Evolutionary conservation across 2,113 vertebrate genomes (phyloP), one percentile per base, ranked within the genome.

Genomic region (Pheucticus melanocephalus): DNA sequence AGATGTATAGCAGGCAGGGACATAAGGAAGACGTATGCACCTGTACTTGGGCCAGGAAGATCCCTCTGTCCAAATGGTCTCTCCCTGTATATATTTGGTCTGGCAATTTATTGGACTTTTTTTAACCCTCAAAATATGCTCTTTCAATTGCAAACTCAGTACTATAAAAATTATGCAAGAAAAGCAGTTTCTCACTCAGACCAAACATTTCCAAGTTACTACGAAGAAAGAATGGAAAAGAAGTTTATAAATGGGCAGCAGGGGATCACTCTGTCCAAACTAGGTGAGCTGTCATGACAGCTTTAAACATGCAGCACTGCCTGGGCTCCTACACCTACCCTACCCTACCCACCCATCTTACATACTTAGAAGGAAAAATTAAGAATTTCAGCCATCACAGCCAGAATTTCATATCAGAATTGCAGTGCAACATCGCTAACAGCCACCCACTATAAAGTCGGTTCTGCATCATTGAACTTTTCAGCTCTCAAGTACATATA

Each of bases 181-280:
- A 80, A 90, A 72, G 24, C 37, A 76, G 20, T 51, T 88, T 85
- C 57, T 60, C 40, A 88, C 27, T 56, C 64, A 86, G 53, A 84
- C 6, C 30, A 14, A 12, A 27, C 18, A 40, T 27, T 77, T 88
- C 50, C 37, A 88, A 90, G 7, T 77, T 60, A 73, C n/a, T 40
- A 57, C 27, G 48, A 22, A 69, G 59, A 57, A 83, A 69, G 22
- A 72, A 35, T 3, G 15, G n/a, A 68, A 88, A 88, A 75, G 30
- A 86, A 23, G 8, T 60, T 85, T 51, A 42, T 27, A 79, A 85
- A 87, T 25, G 12, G 65, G 17, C 28, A 40, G 44, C 28, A 40
- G 2, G 15, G 33, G 21, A 84, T 79, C 39, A n/a, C 16, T 82
- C 51, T 48, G 61, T 78, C 19, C 61, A 56, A 76, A 30, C 59